Evolutionary conservation across 1,140 invertebrate genomes (phyloP).

Genomic region (Solenopsis fugax): DNA sequence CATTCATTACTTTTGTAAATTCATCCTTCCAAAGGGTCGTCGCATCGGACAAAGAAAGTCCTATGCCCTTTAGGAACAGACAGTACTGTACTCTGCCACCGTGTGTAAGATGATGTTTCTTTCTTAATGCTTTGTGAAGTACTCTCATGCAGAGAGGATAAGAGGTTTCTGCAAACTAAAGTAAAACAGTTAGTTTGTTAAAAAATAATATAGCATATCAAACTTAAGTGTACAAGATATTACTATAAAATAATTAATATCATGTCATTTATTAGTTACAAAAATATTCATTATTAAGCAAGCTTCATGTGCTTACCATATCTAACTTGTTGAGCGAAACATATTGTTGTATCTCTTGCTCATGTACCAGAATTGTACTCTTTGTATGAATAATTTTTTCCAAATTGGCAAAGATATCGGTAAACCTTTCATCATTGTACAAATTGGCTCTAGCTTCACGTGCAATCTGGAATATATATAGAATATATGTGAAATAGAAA

Average conservation of each 20-base stretch:
- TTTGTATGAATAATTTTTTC: slow-evolving; percentile 71
- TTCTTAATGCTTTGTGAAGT: slow-evolving; percentile 92
- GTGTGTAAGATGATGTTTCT: slow-evolving; percentile 96
- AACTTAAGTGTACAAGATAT: neutral
- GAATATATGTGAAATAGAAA: slow-evolving; percentile 2
- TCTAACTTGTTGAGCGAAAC: slow-evolving; percentile 91
- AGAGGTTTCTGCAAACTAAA: slow-evolving; percentile 91
- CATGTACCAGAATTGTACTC: slow-evolving; percentile 87
- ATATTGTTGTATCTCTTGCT: slow-evolving; percentile 90
- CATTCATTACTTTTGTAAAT: slow-evolving; percentile 91
- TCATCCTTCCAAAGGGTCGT: slow-evolving; percentile 96
- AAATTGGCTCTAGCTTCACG: slow-evolving; percentile 75
- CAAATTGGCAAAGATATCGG: slow-evolving; percentile 27
- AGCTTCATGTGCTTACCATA: slow-evolving; percentile 75
- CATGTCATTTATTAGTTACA: neutral
- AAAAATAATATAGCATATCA: neutral
- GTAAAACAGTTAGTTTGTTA: neutral
- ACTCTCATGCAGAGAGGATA: slow-evolving; percentile 98
- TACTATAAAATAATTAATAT: neutral
- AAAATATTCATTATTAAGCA: neutral
- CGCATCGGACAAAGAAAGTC: slow-evolving; percentile 93
- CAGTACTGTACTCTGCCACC: slow-evolving; percentile 96
- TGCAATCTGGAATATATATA: slow-evolving; percentile 71
- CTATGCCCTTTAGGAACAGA: slow-evolving; percentile 97
- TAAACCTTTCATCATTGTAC: slow-evolving; percentile 91